Conservation (phyloP, 1,140 invertebrate genomes). For the Armadillidium nasatum region DNA sequence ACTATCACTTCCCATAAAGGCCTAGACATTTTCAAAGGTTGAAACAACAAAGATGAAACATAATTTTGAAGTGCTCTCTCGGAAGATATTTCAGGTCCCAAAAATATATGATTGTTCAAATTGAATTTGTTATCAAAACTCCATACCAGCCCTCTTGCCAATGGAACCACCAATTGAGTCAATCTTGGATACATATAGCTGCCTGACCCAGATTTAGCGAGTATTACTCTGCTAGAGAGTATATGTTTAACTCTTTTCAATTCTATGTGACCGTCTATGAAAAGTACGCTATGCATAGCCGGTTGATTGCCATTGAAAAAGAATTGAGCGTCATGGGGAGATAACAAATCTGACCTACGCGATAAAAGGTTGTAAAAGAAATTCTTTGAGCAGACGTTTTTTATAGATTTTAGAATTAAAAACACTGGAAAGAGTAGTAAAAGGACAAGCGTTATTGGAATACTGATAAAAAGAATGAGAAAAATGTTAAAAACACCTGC, state of each 20-base stretch:
- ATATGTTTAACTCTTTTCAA: constrained; percentile 52
- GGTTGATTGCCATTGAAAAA: constrained; percentile 50
- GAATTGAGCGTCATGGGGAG: constrained; percentile 52
- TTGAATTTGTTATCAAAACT: constrained; percentile 53
- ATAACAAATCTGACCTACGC: constrained; percentile 45
- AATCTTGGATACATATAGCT: constrained; percentile 54
- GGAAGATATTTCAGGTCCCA: constrained; percentile 48
- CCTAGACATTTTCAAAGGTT: constrained; percentile 50
- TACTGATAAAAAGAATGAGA: constrained; percentile 50
- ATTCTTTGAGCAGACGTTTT: constrained; percentile 41
- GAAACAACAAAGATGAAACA: constrained; percentile 51
- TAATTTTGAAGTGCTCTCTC: constrained; percentile 52
- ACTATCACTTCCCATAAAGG: constrained; percentile 59
- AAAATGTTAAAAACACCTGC: constrained; percentile 49
- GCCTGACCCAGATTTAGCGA: constrained; percentile 50
- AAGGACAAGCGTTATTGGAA: constrained; percentile 49
- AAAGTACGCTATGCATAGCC: constrained; percentile 54
- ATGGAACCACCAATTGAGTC: constrained; percentile 49
- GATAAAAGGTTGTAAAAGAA: constrained; percentile 43
- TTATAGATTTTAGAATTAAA: constrained; percentile 49
- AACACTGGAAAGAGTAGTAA: constrained; percentile 51
- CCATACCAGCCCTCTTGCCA: constrained; percentile 54
- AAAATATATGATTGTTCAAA: constrained; percentile 56
- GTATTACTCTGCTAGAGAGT: constrained; percentile 52
- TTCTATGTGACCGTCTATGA: constrained; percentile 53